Base-by-base conservation (phyloP, 2,888 invertebrate genomes). In the Branchinecta sandiegonensis region DNA sequence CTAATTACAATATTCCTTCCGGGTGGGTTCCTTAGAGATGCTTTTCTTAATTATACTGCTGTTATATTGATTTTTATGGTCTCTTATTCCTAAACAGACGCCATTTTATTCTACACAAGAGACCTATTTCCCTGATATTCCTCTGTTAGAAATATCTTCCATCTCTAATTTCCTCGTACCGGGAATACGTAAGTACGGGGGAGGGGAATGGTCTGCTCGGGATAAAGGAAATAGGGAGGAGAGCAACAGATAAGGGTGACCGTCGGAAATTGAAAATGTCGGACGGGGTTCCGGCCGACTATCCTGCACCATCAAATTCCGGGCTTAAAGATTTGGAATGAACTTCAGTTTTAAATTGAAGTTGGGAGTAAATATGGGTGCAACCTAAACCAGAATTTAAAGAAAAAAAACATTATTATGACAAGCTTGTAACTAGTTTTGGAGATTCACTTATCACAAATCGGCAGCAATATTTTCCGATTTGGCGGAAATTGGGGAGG, bases 61-160 rank as follows among this genome's bases (percentile, higher is more conserved):
- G 63, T 56, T 56, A 56, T 56, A 56, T 56, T 56, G 63, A 56
- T 56, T 56, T 56, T 56, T 56, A 56, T 56, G 63, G 63, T 56
- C 63, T 56, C 63, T 56, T 56, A 56, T 56, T 56, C 63, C 63
- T 56, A 56, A 56, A 56, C 63, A 56, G 63, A 56, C 63, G 63
- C 63, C 63, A 56, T 56, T 56, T 56, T 56, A 56, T 56, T 56
- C 63, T 17, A n/a, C 63, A 56, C 63, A 9, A n/a, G 63, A 56
- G 63, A 56, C 63, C 37, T 56, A 56, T 23, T 56, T 56, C 23
- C 63, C 63, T 56, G 63, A 56, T 56, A 56, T 56, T 56, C 63
- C 63, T 56, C 63, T 56, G 63, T 56, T 17, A 56, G 63, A 23
- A 56, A 56, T 56, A 56, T 56, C 63, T 56, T 56, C 63, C 63